A percentile compares a stretch with the other conserved stretches of the same genome.
These are phyloP conservation scores for Phrynosoma platyrhinos DNA, from an alignment of 2,113 vertebrate species.

Conservation along the genomic window DNA sequence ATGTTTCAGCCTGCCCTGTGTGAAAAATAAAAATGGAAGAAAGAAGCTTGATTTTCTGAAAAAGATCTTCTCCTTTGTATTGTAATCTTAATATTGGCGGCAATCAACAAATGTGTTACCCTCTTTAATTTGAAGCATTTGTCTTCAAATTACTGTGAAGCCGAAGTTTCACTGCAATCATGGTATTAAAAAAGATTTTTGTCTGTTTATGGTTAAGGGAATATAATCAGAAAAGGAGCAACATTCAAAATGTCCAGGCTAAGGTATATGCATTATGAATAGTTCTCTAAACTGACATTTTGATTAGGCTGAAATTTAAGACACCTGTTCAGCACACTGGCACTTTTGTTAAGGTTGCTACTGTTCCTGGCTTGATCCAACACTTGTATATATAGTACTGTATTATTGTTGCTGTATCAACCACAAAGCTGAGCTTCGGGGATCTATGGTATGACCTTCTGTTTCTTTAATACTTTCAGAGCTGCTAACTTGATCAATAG, in stretches of 20 bases:
- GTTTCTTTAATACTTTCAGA: not conserved
- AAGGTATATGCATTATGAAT: not conserved
- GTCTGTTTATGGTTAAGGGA: not conserved
- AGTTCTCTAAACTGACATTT: not conserved
- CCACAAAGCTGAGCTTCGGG: not conserved
- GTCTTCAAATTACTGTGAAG: not conserved
- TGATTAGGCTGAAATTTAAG: not conserved
- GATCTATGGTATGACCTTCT: not conserved
- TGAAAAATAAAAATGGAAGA: not conserved
- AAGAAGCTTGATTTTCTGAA: not conserved
- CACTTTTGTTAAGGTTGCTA: not conserved
- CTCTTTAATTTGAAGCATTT: slow-evolving; percentile 18
- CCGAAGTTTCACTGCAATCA: not conserved
- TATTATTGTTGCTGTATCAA: not conserved
- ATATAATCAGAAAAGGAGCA: not conserved
- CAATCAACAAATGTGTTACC: not conserved
- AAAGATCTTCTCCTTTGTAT: not conserved
- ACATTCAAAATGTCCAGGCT: not conserved
- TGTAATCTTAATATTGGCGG: not conserved
- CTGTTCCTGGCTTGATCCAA: not conserved
- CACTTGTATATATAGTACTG: not conserved
- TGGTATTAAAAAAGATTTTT: not conserved
- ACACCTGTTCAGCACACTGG: not conserved
- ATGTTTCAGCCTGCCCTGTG: too few species aligned
- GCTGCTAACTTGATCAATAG: not conserved